Evolutionary conservation across 2,113 vertebrate species (phyloP).

Genomic region (Promerops cafer): DNA sequence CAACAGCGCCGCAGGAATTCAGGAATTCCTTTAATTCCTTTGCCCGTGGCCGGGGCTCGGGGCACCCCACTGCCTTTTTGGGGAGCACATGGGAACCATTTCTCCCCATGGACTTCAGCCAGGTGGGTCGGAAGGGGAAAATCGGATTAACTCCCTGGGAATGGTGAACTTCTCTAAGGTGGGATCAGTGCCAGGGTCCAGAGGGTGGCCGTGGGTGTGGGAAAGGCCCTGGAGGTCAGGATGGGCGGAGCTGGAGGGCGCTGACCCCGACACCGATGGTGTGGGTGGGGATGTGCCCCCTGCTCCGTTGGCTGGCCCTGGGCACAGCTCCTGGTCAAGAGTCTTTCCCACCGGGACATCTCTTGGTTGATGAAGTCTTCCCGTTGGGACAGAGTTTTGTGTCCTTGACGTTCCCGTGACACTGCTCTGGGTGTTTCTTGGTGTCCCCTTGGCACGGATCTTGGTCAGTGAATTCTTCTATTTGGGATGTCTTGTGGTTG

Average conservation of each 20-base stretch:
- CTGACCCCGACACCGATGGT: background rate
- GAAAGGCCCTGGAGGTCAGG: background rate
- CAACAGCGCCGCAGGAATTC: slow-evolving; percentile 3
- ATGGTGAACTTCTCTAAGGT: background rate
- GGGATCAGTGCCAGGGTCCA: fast-evolving
- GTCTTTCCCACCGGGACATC: background rate
- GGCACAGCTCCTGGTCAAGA: background rate
- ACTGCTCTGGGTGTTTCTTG: background rate
- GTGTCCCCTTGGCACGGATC: background rate
- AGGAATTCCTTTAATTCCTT: slow-evolving; percentile 71
- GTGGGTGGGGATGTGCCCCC: too few relatives aligned
- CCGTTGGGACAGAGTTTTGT: background rate
- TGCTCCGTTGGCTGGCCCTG: background rate
- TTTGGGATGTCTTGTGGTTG: fast-evolving
- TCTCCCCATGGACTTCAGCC: slow-evolving; percentile 73
- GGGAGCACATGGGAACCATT: slow-evolving; percentile 75
- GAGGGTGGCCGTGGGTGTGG: fast-evolving
- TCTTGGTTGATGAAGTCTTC: background rate
- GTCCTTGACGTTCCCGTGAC: background rate
- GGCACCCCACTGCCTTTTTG: slow-evolving; percentile 72
- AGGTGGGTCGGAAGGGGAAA: slow-evolving; percentile 26
- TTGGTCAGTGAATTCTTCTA: background rate
- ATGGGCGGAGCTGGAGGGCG: background rate
- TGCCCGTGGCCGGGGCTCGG: slow-evolving; percentile 70
- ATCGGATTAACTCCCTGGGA: slow-evolving; percentile 67